Evolutionary conservation across 2,888 invertebrate genomes (phyloP).

Genomic region (Agrilus cyanescens): DNA sequence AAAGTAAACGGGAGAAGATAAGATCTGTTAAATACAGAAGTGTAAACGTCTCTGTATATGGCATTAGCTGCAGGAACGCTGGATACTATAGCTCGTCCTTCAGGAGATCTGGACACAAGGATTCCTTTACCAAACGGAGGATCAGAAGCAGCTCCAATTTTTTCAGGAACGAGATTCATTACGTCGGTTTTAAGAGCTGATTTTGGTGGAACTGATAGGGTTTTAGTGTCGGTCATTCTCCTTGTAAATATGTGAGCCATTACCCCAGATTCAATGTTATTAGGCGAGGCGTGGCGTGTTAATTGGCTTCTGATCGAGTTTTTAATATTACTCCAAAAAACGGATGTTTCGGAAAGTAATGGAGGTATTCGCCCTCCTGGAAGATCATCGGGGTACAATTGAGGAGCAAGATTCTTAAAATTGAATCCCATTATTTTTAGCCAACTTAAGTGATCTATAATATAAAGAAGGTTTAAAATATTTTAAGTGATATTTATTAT

Average conservation of each 20-base stretch:
- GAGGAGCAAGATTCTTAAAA: slow-evolving; percentile 74
- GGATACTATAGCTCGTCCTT: slow-evolving; percentile 70
- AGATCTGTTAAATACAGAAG: slow-evolving; percentile 83
- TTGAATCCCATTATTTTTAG: slow-evolving; percentile 75
- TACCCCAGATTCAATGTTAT: slow-evolving; percentile 70
- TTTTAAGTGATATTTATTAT: slow-evolving; percentile 3
- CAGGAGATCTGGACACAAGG: slow-evolving; percentile 65
- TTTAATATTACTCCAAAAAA: slow-evolving; percentile 38
- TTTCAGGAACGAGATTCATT: slow-evolving; percentile 59
- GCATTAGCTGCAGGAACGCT: slow-evolving; percentile 83
- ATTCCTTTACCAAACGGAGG: slow-evolving; percentile 83
- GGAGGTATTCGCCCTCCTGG: slow-evolving; percentile 56
- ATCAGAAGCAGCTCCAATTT: slow-evolving; percentile 73
- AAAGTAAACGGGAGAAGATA: slow-evolving; percentile 78
- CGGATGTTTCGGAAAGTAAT: slow-evolving; percentile 46
- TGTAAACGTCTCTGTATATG: slow-evolving; percentile 84
- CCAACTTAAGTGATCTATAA: slow-evolving; percentile 78
- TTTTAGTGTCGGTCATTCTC: slow-evolving; percentile 64
- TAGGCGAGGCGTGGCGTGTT: slow-evolving; percentile 40
- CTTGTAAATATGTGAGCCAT: slow-evolving; percentile 69
- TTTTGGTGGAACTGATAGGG: slow-evolving; percentile 64
- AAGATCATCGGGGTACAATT: slow-evolving; percentile 61
- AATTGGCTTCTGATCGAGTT: slow-evolving; percentile 41
- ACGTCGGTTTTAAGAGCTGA: slow-evolving; percentile 71
- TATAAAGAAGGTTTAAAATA: slow-evolving; percentile 7